Evolutionary conservation across 2,113 vertebrate genomes (phyloP).

Genomic region (Tursiops truncatus): DNA sequence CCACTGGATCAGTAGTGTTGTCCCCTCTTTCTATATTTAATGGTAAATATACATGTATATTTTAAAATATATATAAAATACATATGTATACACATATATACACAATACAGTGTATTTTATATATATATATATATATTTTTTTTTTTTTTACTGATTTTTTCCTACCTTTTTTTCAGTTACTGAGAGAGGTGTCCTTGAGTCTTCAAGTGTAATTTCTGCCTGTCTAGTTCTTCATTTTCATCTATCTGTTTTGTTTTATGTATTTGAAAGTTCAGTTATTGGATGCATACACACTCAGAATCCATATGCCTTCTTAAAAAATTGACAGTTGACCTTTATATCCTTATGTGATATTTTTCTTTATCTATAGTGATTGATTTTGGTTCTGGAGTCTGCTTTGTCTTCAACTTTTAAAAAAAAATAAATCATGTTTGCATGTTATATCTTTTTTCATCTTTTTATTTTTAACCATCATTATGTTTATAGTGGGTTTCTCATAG

Average conservation of each 20-base stretch:
- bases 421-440: background rate
- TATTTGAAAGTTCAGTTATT: background rate
- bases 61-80: no score
- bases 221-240: background rate
- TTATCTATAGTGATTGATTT: background rate
- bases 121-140: no score
- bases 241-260: background rate
- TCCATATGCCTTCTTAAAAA: background rate
- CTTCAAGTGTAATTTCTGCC: background rate
- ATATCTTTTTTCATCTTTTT: background rate
- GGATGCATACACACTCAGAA: background rate
- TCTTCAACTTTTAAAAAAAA: background rate
- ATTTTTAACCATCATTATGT: background rate
- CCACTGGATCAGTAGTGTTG: background rate
- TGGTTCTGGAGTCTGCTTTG: background rate
- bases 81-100: no score
- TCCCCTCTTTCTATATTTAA: background rate
- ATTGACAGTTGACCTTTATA: background rate
- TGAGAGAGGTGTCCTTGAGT: background rate
- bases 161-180: background rate
- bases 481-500: background rate
- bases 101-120: no score
- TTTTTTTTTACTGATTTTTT: background rate
- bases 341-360: background rate
- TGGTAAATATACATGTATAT: background rate